Conservation (phyloP, 2,888 invertebrate genomes). For the Eristalinus aeneus region DNA sequence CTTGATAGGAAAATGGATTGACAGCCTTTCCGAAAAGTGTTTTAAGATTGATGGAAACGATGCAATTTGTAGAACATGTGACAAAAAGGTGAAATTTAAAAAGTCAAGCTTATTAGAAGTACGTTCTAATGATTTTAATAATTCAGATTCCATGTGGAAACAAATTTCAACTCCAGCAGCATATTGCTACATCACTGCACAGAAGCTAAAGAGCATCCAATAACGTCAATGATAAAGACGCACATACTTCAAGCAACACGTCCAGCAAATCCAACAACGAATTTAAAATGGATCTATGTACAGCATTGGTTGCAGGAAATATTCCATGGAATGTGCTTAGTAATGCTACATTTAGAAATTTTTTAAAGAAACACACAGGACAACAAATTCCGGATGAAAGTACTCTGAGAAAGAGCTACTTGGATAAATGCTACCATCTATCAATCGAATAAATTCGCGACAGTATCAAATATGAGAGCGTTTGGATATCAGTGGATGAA, state of each 20-base stretch:
- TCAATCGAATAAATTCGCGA: conserved; percentile 46
- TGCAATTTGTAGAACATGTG: conserved; percentile 12
- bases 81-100: conserved; percentile 55
- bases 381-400: conserved; percentile 52
- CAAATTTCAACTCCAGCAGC: conserved; percentile 32
- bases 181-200: conserved; percentile 37
- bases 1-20: conserved; percentile 28
- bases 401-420: conserved; percentile 54
- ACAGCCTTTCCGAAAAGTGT: conserved; percentile 26
- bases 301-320: conserved; percentile 46
- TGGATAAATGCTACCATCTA: conserved; percentile 59
- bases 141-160: conserved; percentile 28
- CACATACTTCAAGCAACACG: conserved; percentile 27
- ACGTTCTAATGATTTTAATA: conserved; percentile 32
- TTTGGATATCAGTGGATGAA: conserved; percentile 58
- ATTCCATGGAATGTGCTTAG: conserved; percentile 45
- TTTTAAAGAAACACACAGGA: conserved; percentile 28
- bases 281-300: conserved; percentile 39
- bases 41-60: conserved; percentile 33
- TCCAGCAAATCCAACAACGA: not conserved
- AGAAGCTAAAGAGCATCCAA: conserved; percentile 29
- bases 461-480: conserved; percentile 38
- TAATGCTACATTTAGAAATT: conserved; percentile 40
- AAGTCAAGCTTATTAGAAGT: conserved; percentile 41
- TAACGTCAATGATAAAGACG: conserved; percentile 30